A percentile compares a stretch with the other conserved stretches of the same genome.
Evolutionary conservation across 1,140 invertebrate genomes (phyloP).

Genomic region (Eubasilissa regina): DNA sequence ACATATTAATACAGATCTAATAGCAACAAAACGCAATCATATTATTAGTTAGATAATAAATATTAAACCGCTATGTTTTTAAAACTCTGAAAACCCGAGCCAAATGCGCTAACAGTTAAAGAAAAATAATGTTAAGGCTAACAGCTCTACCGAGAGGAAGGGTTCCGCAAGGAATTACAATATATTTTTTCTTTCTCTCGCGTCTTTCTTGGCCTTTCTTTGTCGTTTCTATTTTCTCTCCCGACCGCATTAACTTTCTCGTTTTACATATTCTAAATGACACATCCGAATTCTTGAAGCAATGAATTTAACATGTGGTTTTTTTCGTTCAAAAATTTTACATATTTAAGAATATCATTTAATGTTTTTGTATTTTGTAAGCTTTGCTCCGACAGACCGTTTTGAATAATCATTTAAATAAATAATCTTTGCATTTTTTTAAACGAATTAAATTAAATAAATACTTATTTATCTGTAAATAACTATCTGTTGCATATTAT

Average conservation of each 20-base stretch:
- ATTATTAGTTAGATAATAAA: too few species aligned
- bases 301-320: constrained; percentile 16
- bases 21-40: too few species aligned
- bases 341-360: too few species aligned
- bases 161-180: constrained; percentile 24
- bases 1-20: too few species aligned
- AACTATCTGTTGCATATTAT: too few species aligned
- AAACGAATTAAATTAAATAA: too few species aligned
- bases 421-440: too few species aligned
- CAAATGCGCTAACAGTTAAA: neutral
- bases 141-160: constrained; percentile 8
- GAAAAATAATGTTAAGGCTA: constrained; percentile 23
- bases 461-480: too few species aligned
- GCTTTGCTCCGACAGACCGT: too few species aligned
- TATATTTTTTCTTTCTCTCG: constrained; percentile 24
- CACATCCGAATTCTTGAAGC: constrained; percentile 11
- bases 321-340: neutral
- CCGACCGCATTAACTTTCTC: constrained; percentile 3
- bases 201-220: constrained; percentile 18
- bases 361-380: too few species aligned
- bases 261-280: constrained; percentile 28
- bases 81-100: neutral
- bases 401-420: too few species aligned
- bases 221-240: constrained; percentile 27
- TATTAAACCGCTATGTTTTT: too few species aligned